These are phyloP conservation scores for Catamblyrhynchus diadema DNA, from an alignment of 2,797 vertebrate species.

Conservation along the genomic window DNA sequence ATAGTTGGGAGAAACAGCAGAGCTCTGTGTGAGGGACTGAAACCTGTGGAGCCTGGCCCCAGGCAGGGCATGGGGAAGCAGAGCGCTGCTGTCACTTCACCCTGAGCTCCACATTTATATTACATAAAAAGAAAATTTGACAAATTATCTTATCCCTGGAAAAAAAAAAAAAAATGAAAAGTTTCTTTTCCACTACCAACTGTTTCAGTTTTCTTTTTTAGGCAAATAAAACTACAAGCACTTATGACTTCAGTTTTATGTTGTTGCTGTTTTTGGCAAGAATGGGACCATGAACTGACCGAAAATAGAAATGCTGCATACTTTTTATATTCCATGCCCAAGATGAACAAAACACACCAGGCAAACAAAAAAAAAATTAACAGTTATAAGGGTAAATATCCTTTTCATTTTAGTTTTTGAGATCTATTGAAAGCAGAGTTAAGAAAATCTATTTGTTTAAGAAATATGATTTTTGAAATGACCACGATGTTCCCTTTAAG, in stretches of 20 bases:
- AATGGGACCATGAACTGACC: background rate
- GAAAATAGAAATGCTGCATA: constrained; percentile 30
- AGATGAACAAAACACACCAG: background rate
- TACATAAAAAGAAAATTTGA: background rate
- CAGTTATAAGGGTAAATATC: background rate
- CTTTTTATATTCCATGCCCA: constrained; percentile 10
- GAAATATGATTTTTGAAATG: constrained; percentile 12
- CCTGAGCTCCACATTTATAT: background rate
- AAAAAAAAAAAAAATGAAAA: rapidly evolving
- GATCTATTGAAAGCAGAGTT: background rate
- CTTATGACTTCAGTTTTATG: background rate
- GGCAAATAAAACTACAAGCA: background rate
- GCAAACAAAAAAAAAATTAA: background rate
- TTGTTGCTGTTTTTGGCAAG: background rate
- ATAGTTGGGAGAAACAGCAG: background rate
- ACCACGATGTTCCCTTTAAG: constrained; percentile 35
- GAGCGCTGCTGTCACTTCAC: background rate
- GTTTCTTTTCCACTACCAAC: background rate
- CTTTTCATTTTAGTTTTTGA: background rate
- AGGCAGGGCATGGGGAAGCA: background rate
- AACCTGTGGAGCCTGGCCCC: background rate
- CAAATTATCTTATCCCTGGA: background rate
- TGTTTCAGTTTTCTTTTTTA: background rate
- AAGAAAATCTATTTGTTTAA: constrained; percentile 9
- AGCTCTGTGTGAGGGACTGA: background rate